These are phyloP conservation scores for Ficedula albicollis DNA, from an alignment of 2,797 vertebrate species.

Conservation along the genomic window DNA sequence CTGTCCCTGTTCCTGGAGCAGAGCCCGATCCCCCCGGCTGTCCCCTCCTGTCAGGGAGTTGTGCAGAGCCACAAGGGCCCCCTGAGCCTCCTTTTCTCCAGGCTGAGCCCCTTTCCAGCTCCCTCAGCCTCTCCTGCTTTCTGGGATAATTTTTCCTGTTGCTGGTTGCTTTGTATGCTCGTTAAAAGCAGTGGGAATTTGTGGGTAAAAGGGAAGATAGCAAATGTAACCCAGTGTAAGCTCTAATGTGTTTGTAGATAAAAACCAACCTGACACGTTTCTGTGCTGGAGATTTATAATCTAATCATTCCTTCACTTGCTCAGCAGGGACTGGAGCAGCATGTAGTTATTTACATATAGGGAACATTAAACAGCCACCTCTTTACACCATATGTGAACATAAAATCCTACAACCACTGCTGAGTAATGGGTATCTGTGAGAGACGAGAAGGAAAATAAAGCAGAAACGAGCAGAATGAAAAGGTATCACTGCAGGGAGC, in stretches of 20 bases:
- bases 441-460: background rate
- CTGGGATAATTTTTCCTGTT: background rate
- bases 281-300: conserved; percentile 1
- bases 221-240: background rate
- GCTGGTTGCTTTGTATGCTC: background rate
- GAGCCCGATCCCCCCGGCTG: rapidly evolving
- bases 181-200: background rate
- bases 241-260: background rate
- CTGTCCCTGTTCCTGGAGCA: background rate
- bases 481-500: background rate
- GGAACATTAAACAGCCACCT: conserved; percentile 48
- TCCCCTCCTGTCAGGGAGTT: background rate
- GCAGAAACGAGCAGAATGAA: background rate
- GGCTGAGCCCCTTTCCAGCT: background rate
- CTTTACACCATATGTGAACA: conserved; percentile 43
- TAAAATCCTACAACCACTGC: conserved; percentile 17
- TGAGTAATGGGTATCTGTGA: background rate
- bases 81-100: background rate
- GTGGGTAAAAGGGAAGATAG: background rate
- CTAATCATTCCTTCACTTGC: background rate
- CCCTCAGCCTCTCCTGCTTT: background rate
- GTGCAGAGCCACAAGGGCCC: background rate
- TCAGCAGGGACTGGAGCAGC: conserved; percentile 23
- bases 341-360: conserved; percentile 57
- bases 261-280: conserved; percentile 1